Evolutionary conservation across 2,113 vertebrate genomes (phyloP), one percentile per base, ranked within the genome.

Genomic region (Lucifuga dentata): DNA sequence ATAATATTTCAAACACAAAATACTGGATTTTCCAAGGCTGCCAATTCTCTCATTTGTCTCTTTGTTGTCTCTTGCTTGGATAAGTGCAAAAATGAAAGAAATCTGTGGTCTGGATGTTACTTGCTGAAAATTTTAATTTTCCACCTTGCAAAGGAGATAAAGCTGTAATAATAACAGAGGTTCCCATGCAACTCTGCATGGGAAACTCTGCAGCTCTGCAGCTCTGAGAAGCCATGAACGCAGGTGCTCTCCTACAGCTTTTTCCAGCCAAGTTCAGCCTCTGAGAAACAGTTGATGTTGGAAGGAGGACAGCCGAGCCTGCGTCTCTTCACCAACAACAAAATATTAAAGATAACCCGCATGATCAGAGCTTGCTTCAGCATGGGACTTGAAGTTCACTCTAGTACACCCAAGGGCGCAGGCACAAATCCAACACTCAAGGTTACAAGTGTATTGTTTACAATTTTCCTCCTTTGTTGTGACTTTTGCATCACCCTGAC

Each of bases 401-500:
- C 63, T 39, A 51, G 52, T 69, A 48, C 74, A 17, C 72, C 89
- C 91, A 94, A 95, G 95, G 94, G 38, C 88, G 60, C 78, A 60
- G 81, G 77, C 78, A 48, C 90, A 76, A 40, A 44, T 56, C 78
- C 81, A 88, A 65, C 65, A 66, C 81, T 70, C 94, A 97, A 98
- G 95, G 97, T 89, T 92, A 79, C 60, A 17, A 64, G 73, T 74
- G 64, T 80, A 83, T 88, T 90, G 85, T 88, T 93, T 94, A 78
- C 83, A 40, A 49, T 83, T 76, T 72, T 56, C 41, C 65, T 50
- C 44, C 81, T 43, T 77, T 97, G 93, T 94, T 95, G 86, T 89
- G 90, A 82, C 94, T 91, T 92, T 89, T 90, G 84, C 81, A 59
- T 91, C 58, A 82, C 82, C 86, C 73, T 90, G 92, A 92, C 93